Evolutionary conservation across 35 echinoderm and acorn worm genomes (phyloP).

Genomic region (Ophioderma brevispina): DNA sequence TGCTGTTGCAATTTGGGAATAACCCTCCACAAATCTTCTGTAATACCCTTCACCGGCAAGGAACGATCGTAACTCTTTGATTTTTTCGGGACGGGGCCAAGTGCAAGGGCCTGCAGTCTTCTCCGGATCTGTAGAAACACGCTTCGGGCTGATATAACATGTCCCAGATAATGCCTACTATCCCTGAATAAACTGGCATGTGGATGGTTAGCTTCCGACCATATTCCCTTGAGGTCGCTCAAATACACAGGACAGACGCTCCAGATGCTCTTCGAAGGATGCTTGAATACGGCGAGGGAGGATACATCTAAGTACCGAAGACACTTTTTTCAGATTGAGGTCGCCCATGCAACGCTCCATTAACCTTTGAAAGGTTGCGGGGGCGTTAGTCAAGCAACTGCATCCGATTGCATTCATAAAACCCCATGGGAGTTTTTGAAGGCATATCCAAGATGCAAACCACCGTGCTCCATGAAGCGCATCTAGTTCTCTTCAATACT

Average conservation of each 20-base stretch:
- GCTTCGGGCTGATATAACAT: slow-evolving; percentile 3
- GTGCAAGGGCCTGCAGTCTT: slow-evolving; percentile 16
- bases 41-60: slow-evolving; percentile 61
- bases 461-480: slow-evolving; percentile 24
- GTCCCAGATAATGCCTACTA: slow-evolving; percentile 40
- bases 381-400: slow-evolving; percentile 10
- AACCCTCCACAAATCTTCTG: slow-evolving; percentile 41
- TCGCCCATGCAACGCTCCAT: not conserved
- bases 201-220: slow-evolving; percentile 23
- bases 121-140: slow-evolving; percentile 13
- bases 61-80: slow-evolving; percentile 41
- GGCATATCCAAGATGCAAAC: slow-evolving; percentile 47
- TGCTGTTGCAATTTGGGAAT: slow-evolving; percentile 50
- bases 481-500: slow-evolving; percentile 44
- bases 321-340: not conserved
- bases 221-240: not conserved
- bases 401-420: slow-evolving; percentile 40
- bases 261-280: slow-evolving; percentile 45
- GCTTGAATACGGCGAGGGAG: not conserved
- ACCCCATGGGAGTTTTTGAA: slow-evolving; percentile 21
- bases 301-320: slow-evolving; percentile 67
- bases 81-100: slow-evolving; percentile 18
- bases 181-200: slow-evolving; percentile 31
- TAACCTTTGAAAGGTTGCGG: slow-evolving; percentile 6
- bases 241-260: slow-evolving; percentile 19